Evolutionary conservation across 2,113 vertebrate genomes (phyloP).

Genomic region (Urocitellus parryii): DNA sequence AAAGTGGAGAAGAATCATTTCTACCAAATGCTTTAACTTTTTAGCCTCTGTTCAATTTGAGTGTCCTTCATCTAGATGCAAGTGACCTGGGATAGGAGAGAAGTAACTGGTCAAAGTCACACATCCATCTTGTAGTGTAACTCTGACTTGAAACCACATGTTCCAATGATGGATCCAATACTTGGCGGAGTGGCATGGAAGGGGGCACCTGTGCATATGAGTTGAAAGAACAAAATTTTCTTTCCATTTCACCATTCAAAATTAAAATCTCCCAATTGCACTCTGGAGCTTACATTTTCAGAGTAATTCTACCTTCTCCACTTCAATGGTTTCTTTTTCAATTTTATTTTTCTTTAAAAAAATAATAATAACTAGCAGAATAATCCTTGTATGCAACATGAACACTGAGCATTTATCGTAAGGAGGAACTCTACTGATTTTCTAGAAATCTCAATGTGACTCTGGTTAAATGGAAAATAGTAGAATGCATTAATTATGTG

Average conservation of each 20-base stretch:
- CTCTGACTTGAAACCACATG: not conserved
- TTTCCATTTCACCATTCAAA: conserved; percentile 37
- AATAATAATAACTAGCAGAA: not conserved
- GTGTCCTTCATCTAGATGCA: not conserved
- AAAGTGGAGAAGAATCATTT: not conserved
- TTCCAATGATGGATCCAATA: not conserved
- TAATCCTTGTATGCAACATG: not conserved
- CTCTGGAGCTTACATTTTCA: not conserved
- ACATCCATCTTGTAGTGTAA: not conserved
- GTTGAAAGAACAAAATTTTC: not conserved
- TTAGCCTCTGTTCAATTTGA: not conserved
- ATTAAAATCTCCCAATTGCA: not conserved
- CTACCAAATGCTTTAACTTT: not conserved
- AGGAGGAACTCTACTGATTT: not conserved
- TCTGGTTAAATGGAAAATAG: not conserved
- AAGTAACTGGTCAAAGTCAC: not conserved
- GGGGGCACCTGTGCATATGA: not conserved
- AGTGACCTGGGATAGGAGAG: not conserved
- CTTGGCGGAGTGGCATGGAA: not conserved
- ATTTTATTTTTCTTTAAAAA: not conserved
- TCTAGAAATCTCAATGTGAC: not conserved
- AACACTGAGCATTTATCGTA: not conserved
- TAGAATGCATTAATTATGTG: not conserved
- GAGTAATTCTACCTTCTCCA: conserved; percentile 44
- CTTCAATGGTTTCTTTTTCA: conserved; percentile 47